Base-by-base conservation (phyloP, 2,888 invertebrate species). In the Phorcus lineatus region DNA sequence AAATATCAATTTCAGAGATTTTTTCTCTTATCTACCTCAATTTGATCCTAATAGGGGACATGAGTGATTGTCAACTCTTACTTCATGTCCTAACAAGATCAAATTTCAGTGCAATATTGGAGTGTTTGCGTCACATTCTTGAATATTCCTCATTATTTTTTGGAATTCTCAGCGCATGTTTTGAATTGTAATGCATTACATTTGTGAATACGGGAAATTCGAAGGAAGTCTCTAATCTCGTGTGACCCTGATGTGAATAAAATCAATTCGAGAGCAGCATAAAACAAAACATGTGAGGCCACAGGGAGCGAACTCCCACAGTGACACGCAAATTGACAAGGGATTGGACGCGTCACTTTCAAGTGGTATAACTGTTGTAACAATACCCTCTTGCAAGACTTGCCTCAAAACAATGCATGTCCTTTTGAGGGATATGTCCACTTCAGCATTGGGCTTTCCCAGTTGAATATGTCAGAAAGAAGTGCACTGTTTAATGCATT, bases 121-220 rank as follows among this genome's bases (percentile, higher is more conserved):
- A 47, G 47, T 47, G 47, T 47, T 47, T 47, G 47, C 47, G 47
- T 47, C 47, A 47, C 11, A 11, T 47, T 47, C 47, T 47, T 47
- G 47, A 47, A 47, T 47, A 47, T 47, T 47, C 13, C 9, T 47
- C 9, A 47, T 47, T 47, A 47, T 47, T 47, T 47, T 47, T 47
- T 28, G 16, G 16, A 62, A 28, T 28, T 70, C 36, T 17, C 11
- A 70, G 70, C n/a, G 19, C 70, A 70, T 70, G 70, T 36, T 70
- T 70, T 70, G 70, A 70, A 70, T 70, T 19, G 70, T 36, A 70
- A 70, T 28, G 70, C 19, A 70, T n/a, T 19, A 36, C 36, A 31
- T 70, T 70, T 70, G 70, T 70, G 36, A 70, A 62, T 24, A 70
- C 24, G 36, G 70, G 70, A 70, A 70, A 70, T 70, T 70, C 40